phyloP scores from a whole-genome alignment of 2,888 invertebrate species.

The Idaea biselata region DNA sequence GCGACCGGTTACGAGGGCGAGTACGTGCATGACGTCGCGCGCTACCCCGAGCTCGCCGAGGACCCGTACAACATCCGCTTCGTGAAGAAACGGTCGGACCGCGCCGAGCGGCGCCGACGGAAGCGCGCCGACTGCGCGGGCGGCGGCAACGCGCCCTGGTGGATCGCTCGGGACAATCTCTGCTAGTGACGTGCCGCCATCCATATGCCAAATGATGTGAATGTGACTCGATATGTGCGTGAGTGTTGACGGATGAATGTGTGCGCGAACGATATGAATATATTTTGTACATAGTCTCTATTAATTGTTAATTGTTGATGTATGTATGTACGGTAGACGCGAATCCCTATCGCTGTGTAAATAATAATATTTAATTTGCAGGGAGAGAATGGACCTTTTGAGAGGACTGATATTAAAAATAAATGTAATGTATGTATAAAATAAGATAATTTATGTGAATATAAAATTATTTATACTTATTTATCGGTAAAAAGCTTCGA shows the following conservation, averaged over 20 bases:
- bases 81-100: constrained; percentile 88
- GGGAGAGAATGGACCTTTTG: constrained; percentile 81
- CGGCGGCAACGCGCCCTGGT: constrained; percentile 69
- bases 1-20: constrained; percentile 94
- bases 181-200: constrained; percentile 77
- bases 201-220: constrained; percentile 76
- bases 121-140: constrained; percentile 82
- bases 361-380: constrained; percentile 79
- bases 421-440: constrained; percentile 80
- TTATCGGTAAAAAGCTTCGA: constrained; percentile 81
- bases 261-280: constrained; percentile 62
- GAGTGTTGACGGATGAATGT: constrained; percentile 63
- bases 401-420: constrained; percentile 81
- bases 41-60: constrained; percentile 96
- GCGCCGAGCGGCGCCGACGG: constrained; percentile 86
- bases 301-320: constrained; percentile 81
- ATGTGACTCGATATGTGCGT: constrained; percentile 60
- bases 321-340: constrained; percentile 79
- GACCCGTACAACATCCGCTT: constrained; percentile 97
- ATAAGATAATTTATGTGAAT: constrained; percentile 80
- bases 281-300: constrained; percentile 81
- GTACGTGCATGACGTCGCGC: constrained; percentile 93
- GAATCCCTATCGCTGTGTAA: constrained; percentile 81
- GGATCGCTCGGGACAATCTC: constrained; percentile 69
- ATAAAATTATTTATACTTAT: constrained; percentile 81